Percentiles rank a stretch among this genome's conserved stretches.
phyloP scores from a whole-genome alignment of 2,113 vertebrate genomes.

The Leucoraja erinaceus region DNA sequence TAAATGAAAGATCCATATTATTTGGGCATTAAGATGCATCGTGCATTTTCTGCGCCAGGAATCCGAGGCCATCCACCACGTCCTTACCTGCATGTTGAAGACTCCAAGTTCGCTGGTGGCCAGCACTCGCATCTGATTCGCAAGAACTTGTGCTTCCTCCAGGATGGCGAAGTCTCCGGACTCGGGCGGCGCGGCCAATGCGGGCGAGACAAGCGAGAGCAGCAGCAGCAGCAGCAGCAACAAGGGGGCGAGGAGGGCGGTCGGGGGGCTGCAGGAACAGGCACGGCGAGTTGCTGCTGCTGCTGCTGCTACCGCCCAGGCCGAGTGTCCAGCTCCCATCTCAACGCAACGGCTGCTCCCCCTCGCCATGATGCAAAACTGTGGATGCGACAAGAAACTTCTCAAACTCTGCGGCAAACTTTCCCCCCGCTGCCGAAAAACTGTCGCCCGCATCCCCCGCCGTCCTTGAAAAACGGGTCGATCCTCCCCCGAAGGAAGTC shows the following conservation, averaged over 20 bases:
- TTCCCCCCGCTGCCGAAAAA: constrained; percentile 42
- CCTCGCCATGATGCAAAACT: constrained; percentile 65
- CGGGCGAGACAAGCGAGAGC: background rate
- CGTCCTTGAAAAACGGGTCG: constrained; percentile 44
- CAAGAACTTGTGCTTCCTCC: constrained; percentile 83
- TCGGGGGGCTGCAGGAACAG: background rate
- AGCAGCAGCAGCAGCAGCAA: background rate
- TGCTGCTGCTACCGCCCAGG: constrained; percentile 5
- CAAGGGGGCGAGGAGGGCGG: background rate
- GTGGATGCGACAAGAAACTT: constrained; percentile 48
- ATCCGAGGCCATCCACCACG: background rate
- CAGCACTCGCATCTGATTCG: constrained; percentile 81
- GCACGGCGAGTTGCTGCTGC: background rate
- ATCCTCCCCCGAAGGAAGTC: constrained; percentile 11
- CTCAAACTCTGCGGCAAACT: constrained; percentile 54
- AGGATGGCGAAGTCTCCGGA: constrained; percentile 75
- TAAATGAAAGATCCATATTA: too few species aligned
- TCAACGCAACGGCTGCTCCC: constrained; percentile 43
- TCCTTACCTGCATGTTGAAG: constrained; percentile 85
- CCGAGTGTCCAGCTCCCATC: constrained; percentile 29
- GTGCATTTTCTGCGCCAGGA: background rate
- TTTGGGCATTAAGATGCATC: background rate
- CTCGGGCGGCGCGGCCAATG: background rate
- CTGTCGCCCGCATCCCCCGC: constrained; percentile 39
- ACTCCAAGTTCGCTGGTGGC: constrained; percentile 88